Evolutionary conservation across 2,888 invertebrate species (phyloP), one percentile per base, ranked within the genome.

Genomic region (Sesamia inferens): DNA sequence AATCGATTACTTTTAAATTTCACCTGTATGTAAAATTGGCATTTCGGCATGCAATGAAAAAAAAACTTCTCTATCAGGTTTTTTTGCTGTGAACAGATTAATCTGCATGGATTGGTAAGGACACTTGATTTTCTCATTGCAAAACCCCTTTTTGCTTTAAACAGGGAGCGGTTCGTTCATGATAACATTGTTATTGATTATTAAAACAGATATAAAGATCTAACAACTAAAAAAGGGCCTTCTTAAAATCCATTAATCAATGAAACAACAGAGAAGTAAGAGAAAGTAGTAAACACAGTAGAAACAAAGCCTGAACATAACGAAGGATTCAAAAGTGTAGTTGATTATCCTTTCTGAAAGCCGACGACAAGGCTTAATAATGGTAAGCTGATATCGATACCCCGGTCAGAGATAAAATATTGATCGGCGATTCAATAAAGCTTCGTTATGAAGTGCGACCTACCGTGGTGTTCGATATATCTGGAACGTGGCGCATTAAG

Each of bases 401-500:
- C n/a, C n/a, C n/a, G n/a, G 77, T 79, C 72, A 77, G 68, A 86
- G 90, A 92, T 92, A 92, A 91, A 89, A 89, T 91, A 92, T 91
- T 88, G 91, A 91, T 90, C 87, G 87, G 74, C 83, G 87, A 89
- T 86, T 90, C 90, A 91, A 91, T 91, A 91, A 92, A 92, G 88
- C 85, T 87, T 88, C 82, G 87, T 87, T 87, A 87, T 87, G 85
- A 85, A 87, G 85, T 87, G 84, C 84, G 84, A 84, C 85, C 85
- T 82, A 82, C 84, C 76, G 62, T 78, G 69, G 80, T 73, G 77
- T 81, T 82, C 79, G 79, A 76, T 71, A 84, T 89, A 89, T 90
- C 88, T 90, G 87, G 90, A 87, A 85, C 89, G 82, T 85, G 76
- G 81, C 75, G 86, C 91, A 93, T 92, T 92, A 93, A 90, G 93